Conservation (phyloP, 1,140 invertebrate species). For the Neotoxoptera formosana region DNA sequence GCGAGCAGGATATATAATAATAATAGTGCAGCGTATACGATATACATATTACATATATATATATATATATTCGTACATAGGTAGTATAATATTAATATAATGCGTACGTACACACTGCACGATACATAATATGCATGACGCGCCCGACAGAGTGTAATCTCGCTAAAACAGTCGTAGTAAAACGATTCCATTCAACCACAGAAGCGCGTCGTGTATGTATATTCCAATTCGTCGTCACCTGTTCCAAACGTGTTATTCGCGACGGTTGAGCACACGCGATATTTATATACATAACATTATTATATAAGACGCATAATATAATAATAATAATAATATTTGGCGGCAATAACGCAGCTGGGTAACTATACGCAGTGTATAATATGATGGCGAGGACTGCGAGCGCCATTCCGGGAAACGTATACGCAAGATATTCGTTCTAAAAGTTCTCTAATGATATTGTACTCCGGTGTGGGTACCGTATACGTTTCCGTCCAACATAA, state of each 20-base stretch:
- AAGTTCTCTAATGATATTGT: background rate
- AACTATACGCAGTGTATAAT: background rate
- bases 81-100: background rate
- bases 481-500: background rate
- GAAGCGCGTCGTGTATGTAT: background rate
- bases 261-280: background rate
- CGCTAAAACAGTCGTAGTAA: background rate
- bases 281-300: background rate
- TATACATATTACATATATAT: background rate
- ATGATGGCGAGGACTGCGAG: background rate
- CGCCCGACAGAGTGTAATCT: background rate
- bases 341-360: background rate
- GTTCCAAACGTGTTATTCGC: background rate
- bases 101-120: background rate
- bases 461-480: background rate
- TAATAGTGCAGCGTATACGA: too few relatives aligned
- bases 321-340: too few relatives aligned
- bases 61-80: background rate
- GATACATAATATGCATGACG: background rate
- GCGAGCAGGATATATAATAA: background rate
- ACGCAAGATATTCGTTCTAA: too few relatives aligned
- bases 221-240: background rate
- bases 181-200: background rate
- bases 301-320: background rate
- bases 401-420: background rate